Percentiles rank a stretch among this genome's conserved stretches.
These are phyloP conservation scores for Luffia ferchaultella DNA, from an alignment of 2,888 invertebrate genomes.

Conservation along the genomic window DNA sequence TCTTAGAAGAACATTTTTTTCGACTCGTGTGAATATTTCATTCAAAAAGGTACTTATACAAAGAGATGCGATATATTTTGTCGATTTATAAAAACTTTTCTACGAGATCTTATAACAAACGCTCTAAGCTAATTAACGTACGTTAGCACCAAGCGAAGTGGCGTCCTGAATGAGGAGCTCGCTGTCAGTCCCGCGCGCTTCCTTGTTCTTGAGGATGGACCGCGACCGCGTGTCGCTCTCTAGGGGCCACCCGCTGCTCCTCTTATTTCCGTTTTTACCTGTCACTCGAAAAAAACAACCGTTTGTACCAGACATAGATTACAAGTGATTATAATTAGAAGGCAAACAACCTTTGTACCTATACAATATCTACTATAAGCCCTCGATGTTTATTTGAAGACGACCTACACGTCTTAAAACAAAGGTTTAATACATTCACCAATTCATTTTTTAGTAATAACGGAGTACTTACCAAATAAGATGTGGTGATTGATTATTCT, in stretches of 20 bases:
- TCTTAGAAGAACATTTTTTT: background rate
- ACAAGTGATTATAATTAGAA: too few relatives aligned
- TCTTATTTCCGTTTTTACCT: slow-evolving; percentile 61
- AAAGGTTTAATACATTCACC: too few relatives aligned
- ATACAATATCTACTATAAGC: too few relatives aligned
- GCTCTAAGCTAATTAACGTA: too few relatives aligned
- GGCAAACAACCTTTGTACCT: too few relatives aligned
- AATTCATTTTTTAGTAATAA: too few relatives aligned
- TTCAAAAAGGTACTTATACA: background rate
- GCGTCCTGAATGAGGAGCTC: slow-evolving; percentile 58
- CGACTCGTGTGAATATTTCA: background rate
- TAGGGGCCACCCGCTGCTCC: slow-evolving; percentile 40
- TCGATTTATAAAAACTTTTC: too few relatives aligned
- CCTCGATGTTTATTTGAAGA: too few relatives aligned
- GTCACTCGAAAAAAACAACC: slow-evolving; percentile 6
- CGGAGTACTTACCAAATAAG: slow-evolving; percentile 50
- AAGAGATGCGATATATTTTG: too few relatives aligned
- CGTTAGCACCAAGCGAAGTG: slow-evolving; percentile 56
- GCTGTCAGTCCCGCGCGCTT: slow-evolving; percentile 61
- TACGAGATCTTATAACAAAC: too few relatives aligned
- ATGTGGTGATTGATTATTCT: slow-evolving; percentile 65
- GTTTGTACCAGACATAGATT: too few relatives aligned
- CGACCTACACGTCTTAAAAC: too few relatives aligned
- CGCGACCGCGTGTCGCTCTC: slow-evolving; percentile 55
- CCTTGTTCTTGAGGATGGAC: slow-evolving; percentile 62